Evolutionary conservation across 2,797 vertebrate genomes (phyloP).

Genomic region (Monodelphis domestica): DNA sequence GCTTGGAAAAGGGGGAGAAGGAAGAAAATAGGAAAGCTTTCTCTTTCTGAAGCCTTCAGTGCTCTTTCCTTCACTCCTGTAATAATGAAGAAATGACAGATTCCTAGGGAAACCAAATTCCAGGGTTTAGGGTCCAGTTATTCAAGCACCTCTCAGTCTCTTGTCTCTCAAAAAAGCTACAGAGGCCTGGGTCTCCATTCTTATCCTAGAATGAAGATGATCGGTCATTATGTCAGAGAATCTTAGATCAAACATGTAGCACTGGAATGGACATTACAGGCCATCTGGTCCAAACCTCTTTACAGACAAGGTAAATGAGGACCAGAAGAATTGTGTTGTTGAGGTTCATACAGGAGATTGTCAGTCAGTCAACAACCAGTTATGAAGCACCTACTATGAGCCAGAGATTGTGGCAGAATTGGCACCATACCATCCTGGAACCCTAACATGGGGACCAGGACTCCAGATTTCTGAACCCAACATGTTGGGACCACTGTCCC

Average conservation of each 20-base stretch:
- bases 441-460: neutral
- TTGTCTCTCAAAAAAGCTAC: neutral
- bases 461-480: neutral
- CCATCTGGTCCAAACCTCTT: neutral
- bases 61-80: neutral
- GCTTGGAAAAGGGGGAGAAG: neutral
- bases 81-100: neutral
- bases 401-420: neutral
- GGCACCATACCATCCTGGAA: neutral
- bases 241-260: neutral
- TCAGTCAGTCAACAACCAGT: neutral
- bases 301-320: neutral
- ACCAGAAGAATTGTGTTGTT: neutral
- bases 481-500: neutral
- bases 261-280: neutral
- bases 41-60: neutral
- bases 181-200: neutral
- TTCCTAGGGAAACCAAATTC: neutral
- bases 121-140: neutral
- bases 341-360: neutral
- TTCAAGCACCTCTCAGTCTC: neutral
- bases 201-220: neutral
- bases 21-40: neutral
- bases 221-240: neutral
- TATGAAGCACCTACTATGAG: neutral